A percentile compares a stretch with the other conserved stretches of the same genome.
phyloP scores from a whole-genome alignment of 2,797 vertebrate species.

The Hipposideros larvatus region DNA sequence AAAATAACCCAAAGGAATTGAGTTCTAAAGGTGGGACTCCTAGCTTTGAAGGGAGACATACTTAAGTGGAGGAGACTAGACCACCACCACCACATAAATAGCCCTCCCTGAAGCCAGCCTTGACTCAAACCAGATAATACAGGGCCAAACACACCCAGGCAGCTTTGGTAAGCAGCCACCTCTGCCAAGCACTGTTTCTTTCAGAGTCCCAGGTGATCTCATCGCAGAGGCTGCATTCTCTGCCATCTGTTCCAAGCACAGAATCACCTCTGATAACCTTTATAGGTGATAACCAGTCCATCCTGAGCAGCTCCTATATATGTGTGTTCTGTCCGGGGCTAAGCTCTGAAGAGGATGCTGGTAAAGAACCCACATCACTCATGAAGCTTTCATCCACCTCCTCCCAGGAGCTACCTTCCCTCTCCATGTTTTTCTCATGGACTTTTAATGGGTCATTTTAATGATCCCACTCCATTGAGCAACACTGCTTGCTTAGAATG shows the following conservation, averaged over 20 bases:
- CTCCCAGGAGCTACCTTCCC: background rate
- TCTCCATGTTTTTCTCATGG: background rate
- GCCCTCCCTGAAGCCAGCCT: background rate
- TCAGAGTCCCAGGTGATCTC: slow-evolving; percentile 19
- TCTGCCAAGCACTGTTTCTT: background rate
- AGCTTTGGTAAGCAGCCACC: background rate
- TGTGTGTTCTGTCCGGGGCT: background rate
- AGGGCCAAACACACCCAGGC: background rate
- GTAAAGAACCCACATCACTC: background rate
- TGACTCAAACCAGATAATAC: background rate
- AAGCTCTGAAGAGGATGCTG: background rate
- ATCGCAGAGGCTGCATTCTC: background rate
- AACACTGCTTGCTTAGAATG: background rate
- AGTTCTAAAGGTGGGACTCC: background rate
- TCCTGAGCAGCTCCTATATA: background rate
- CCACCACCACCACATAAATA: too few relatives aligned
- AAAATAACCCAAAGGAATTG: background rate
- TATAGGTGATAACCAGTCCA: background rate
- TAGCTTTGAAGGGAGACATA: background rate
- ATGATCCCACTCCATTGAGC: background rate
- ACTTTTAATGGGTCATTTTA: slow-evolving; percentile 16
- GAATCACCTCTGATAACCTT: background rate
- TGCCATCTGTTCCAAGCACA: background rate
- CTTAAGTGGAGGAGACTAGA: background rate
- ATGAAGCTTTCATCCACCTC: background rate